Base-by-base conservation (phyloP, 2,113 vertebrate species). In the Spermophilus dauricus region DNA sequence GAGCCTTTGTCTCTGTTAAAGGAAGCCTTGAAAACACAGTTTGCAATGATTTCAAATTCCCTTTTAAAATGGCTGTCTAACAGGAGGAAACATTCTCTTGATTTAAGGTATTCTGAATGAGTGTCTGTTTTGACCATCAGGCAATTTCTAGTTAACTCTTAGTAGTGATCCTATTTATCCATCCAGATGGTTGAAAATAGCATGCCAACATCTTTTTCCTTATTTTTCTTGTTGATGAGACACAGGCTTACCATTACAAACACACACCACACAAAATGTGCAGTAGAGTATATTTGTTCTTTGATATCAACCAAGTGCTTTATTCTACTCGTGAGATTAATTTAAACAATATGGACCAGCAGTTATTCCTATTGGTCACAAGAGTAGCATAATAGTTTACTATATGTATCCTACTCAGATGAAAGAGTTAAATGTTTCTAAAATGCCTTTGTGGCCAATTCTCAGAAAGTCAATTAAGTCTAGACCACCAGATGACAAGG, bases 391-490 rank as follows among this genome's bases (percentile, higher is more conserved):
- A n/a, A 3, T 32, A 78, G 20, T 20, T 82, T 61, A 77, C 37
- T 53, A 34, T 11, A 17, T 37, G 63, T 28, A 61, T 70, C 13
- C 16, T 32, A 81, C 26, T 56, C 8, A 28, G 39, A 61, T 67
- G 9, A 70, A 94, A 84, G 42, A 94, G 70, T 80, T 92, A 80
- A 92, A 16, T 90, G 42, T 53, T 96, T 92, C 89, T 76, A 89
- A 80, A 91, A 86, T 65, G 56, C 37, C 70, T 87, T 76, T 53
- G 26, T 88, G 81, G 86, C 28, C 53, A 75, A 13, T 88, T 95
- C 86, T 70, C 93, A 93, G 45, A 92, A 94, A 93, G 61, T 48
- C n/a, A 70, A 42, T 93, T 86, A 86, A 73, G 39, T 96, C 37
- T 67, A 97, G 69, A 70, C 61, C 89, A 70, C 67, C 61, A 73